Base-by-base conservation (phyloP, 2,888 invertebrate genomes). In the Tyria jacobaeae region DNA sequence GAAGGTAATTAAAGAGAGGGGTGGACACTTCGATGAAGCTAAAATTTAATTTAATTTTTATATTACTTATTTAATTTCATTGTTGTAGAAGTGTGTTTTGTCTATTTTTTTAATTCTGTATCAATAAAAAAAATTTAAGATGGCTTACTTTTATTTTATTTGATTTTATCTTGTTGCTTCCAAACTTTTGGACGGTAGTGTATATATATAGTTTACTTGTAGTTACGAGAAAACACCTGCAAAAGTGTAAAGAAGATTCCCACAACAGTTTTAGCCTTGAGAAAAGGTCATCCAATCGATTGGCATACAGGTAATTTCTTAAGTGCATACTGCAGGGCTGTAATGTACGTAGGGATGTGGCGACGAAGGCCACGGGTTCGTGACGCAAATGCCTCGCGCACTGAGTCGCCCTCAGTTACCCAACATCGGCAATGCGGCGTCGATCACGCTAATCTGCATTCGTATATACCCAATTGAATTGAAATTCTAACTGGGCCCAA, bases 391-490 rank as follows among this genome's bases (percentile, higher is more conserved):
- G 72, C 81, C 81, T 74, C 74, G 73, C 68, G 66, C 34, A 27
- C 39, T 24, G 35, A 58, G 12, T 54, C 50, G 76, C 81, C 71
- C 79, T 78, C 73, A 77, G 78, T 85, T 85, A 82, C 82, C 79
- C 82, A 86, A 89, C 85, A 83, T 75, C 88, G 77, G 89, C 90
- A 89, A 81, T 91, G 89, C 89, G 87, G 83, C 78, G 79, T 76
- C 76, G 79, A 84, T 83, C 87, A 87, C 84, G 86, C 88, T 82
- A 87, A 86, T 87, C 86, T 87, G 81, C 85, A 86, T 88, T 85
- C 80, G 83, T 79, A 69, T 57, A 37, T 56, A 60, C 57, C 50
- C 58, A n/a, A 59, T 52, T 21, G 12, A 57, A 57, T 50, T 17
- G n/a, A n/a, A n/a, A 27, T 27, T 27, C 3, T 27, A 27, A 27